A percentile compares a stretch with the other conserved stretches of the same genome.
These are phyloP conservation scores for Onychostruthus taczanowskii DNA, from an alignment of 2,113 vertebrate genomes.

Conservation along the genomic window DNA sequence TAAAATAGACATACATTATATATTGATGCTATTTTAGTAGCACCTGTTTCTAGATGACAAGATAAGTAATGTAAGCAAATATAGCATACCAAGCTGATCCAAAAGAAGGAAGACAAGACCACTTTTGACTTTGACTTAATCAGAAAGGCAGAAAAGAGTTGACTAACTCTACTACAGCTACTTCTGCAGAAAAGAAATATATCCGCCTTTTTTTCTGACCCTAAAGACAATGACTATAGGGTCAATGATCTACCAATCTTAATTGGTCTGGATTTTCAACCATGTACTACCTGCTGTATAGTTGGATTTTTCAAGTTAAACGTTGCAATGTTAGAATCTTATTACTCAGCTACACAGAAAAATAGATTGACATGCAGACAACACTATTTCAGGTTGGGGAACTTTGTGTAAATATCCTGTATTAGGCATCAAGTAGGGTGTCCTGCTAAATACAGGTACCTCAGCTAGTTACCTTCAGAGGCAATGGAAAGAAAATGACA, in stretches of 20 bases:
- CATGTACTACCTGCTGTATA: neutral
- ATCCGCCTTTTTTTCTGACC: neutral
- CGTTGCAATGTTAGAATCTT: neutral
- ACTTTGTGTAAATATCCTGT: neutral
- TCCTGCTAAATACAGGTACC: neutral
- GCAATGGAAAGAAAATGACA: neutral
- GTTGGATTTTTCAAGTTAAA: neutral
- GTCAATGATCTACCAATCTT: neutral
- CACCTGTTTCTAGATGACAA: neutral
- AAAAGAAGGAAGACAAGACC: neutral
- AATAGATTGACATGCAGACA: neutral
- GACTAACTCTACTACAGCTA: neutral
- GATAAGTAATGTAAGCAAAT: conserved; percentile 3
- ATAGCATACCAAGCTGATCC: neutral
- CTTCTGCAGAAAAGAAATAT: neutral
- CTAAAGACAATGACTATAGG: neutral
- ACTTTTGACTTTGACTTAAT: neutral
- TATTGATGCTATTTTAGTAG: neutral
- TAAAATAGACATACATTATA: neutral
- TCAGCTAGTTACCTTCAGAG: neutral
- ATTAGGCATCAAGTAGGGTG: neutral
- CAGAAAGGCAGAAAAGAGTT: neutral
- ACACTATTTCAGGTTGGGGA: neutral
- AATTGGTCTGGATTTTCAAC: neutral
- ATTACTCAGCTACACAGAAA: neutral